Percentiles rank a stretch among this genome's conserved stretches.
Conservation (phyloP, 2,888 invertebrate genomes). For the Pilophorus perplexus region DNA sequence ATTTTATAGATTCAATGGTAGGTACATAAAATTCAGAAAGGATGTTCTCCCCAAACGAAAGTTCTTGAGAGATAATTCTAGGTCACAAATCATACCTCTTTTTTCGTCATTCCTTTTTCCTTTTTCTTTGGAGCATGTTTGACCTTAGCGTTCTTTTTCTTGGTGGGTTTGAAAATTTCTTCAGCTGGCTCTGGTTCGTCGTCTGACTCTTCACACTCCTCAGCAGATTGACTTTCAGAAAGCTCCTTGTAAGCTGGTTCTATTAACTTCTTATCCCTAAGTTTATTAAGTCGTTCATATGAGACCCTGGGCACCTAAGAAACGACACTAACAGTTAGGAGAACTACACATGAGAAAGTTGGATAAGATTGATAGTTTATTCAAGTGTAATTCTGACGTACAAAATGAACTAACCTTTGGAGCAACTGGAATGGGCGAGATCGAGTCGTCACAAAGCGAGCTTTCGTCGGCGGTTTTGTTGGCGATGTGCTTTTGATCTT, state of each 20-base stretch:
- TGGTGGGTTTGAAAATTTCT: background rate
- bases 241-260: background rate
- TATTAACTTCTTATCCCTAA: background rate
- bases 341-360: no score
- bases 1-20: no score
- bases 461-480: background rate
- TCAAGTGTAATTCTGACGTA: background rate
- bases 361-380: background rate
- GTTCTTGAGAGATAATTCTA: no score
- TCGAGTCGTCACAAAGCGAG: background rate
- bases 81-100: constrained; percentile 45
- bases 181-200: constrained; percentile 6
- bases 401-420: background rate
- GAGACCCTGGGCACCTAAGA: constrained; percentile 34
- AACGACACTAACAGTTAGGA: background rate
- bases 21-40: no score
- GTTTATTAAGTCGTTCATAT: constrained; percentile 27
- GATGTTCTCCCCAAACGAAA: no score
- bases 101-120: constrained; percentile 41
- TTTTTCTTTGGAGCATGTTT: constrained; percentile 27
- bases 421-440: background rate
- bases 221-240: no score
- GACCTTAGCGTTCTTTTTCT: no score
- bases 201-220: constrained; percentile 27
- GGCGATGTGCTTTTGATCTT: background rate